Conservation (phyloP, 2,888 invertebrate genomes). For the Bembecia ichneumoniformis region DNA sequence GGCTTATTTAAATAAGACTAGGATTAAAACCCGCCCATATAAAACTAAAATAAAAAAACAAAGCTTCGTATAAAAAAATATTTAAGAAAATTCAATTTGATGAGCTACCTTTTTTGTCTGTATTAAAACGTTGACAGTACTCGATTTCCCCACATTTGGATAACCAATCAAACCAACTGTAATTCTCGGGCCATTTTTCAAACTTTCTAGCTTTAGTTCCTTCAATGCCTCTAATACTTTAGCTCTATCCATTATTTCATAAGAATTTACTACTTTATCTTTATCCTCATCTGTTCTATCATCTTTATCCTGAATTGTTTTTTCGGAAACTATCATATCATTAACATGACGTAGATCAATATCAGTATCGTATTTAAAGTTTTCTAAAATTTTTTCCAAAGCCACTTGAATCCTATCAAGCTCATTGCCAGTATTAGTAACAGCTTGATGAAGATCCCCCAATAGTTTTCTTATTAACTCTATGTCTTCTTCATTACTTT, state of each 20-base stretch:
- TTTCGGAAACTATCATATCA: slow-evolving; percentile 1
- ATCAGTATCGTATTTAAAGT: slow-evolving; percentile 42
- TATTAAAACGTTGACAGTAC: slow-evolving; percentile 95
- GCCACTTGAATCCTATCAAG: slow-evolving; percentile 68
- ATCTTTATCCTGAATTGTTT: slow-evolving; percentile 9
- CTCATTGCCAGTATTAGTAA: slow-evolving; percentile 68
- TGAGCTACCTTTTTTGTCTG: slow-evolving; percentile 80
- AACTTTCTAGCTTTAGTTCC: slow-evolving; percentile 50
- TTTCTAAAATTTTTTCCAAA: slow-evolving; percentile 55
- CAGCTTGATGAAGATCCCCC: slow-evolving; percentile 62
- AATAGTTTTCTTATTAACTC: slow-evolving; percentile 65
- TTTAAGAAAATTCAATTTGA: neutral
- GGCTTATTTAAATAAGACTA: too few species aligned
- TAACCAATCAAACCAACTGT: slow-evolving; percentile 98
- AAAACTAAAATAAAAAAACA: neutral
- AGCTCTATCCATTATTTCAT: slow-evolving; percentile 75
- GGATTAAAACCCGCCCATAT: too few species aligned
- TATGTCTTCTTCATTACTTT: slow-evolving; percentile 47
- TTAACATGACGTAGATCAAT: slow-evolving; percentile 21
- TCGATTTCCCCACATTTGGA: slow-evolving; percentile 99
- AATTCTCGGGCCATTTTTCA: slow-evolving; percentile 69
- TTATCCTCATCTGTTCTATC: slow-evolving; percentile 3
- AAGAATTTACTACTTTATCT: slow-evolving; percentile 55
- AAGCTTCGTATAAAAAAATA: neutral
- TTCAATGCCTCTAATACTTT: slow-evolving; percentile 82